Evolutionary conservation across 2,888 invertebrate species (phyloP).

Genomic region (Cerceris rybyensis): DNA sequence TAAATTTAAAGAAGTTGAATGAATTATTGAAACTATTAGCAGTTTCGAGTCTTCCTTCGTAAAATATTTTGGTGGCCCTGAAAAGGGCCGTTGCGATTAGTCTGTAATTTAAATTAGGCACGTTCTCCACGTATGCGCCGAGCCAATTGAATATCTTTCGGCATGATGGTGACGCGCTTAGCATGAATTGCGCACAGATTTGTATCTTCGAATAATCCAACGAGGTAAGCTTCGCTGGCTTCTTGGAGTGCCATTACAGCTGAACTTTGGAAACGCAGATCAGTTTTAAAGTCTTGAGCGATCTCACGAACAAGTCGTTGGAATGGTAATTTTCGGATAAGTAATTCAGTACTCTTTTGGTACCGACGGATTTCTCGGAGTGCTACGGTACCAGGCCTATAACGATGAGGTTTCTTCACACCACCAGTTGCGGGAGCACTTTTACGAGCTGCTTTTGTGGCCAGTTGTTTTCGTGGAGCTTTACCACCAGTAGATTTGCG

Average conservation of each 20-base stretch:
- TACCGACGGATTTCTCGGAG: conserved; percentile 88
- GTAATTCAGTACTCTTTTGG: conserved; percentile 88
- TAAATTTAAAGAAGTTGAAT: background rate
- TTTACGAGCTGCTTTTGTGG: conserved; percentile 88
- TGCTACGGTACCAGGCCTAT: conserved; percentile 87
- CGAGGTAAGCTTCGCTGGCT: conserved; percentile 85
- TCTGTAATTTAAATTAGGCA: conserved; percentile 33
- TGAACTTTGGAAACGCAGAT: conserved; percentile 86
- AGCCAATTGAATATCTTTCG: conserved; percentile 55
- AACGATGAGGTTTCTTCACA: conserved; percentile 89
- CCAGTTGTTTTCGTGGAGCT: conserved; percentile 88
- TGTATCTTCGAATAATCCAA: conserved; percentile 80
- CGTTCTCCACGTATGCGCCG: conserved; percentile 85
- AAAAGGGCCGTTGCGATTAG: conserved; percentile 45
- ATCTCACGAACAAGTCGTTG: conserved; percentile 88
- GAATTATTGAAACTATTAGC: background rate
- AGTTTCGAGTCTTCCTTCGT: conserved; percentile 6
- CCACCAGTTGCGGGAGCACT: conserved; percentile 88
- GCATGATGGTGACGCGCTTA: conserved; percentile 57
- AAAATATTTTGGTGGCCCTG: conserved; percentile 43
- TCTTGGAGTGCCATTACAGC: conserved; percentile 88
- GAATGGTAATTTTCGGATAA: conserved; percentile 88
- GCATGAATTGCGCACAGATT: conserved; percentile 55
- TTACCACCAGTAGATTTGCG: conserved; percentile 52
- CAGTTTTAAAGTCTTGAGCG: conserved; percentile 89